Evolutionary conservation across 1,140 invertebrate species (phyloP).

Genomic region (Drosophila tsacasi): DNA sequence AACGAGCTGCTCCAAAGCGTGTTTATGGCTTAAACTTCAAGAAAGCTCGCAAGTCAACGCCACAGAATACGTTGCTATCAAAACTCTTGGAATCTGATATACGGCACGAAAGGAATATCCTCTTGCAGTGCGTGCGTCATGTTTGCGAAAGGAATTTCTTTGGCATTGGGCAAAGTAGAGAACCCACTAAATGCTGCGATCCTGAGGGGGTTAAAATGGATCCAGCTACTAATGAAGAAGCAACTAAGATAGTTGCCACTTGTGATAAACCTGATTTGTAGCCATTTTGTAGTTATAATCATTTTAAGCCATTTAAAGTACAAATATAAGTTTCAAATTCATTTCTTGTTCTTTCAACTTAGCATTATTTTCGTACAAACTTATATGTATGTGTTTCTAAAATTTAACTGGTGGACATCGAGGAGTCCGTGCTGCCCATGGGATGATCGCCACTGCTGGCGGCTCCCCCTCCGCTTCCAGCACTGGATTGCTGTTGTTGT

Average conservation of each 20-base stretch:
- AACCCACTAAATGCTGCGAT: neutral
- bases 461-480: neutral
- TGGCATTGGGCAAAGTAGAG: slow-evolving; percentile 53
- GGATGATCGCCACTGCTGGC: slow-evolving; percentile 17
- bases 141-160: slow-evolving; percentile 91
- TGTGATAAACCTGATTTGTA: slow-evolving; percentile 23
- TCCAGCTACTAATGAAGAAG: neutral
- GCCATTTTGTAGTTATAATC: neutral
- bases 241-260: neutral
- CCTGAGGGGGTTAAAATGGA: neutral
- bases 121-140: slow-evolving; percentile 91
- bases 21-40: slow-evolving; percentile 72
- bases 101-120: slow-evolving; percentile 90
- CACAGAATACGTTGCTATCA: slow-evolving; percentile 86
- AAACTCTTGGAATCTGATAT: slow-evolving; percentile 88
- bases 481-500: slow-evolving; percentile 42
- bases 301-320: slow-evolving; percentile 13
- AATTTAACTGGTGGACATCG: slow-evolving; percentile 55
- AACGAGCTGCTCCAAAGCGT: slow-evolving; percentile 23
- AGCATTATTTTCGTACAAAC: slow-evolving; percentile 1
- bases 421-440: slow-evolving; percentile 31
- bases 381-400: neutral
- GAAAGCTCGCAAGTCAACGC: slow-evolving; percentile 77
- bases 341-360: neutral
- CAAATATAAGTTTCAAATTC: neutral